Evolutionary conservation across 2,888 invertebrate genomes (phyloP).

Genomic region (Barypeithes pellucidus): DNA sequence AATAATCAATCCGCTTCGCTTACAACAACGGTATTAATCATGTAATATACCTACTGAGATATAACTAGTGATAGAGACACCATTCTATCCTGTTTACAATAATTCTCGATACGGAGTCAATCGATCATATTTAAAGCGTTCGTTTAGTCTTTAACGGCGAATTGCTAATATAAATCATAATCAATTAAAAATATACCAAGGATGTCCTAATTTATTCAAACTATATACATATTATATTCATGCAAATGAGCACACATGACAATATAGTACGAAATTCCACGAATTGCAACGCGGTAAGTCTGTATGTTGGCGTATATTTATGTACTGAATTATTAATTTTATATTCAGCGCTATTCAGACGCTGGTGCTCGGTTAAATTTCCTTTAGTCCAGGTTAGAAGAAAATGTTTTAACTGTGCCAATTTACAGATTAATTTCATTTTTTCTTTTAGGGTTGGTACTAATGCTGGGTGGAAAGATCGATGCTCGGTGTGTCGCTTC

Average conservation of each 20-base stretch:
- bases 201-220: conserved; percentile 34
- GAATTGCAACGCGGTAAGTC: conserved; percentile 25
- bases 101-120: conserved; percentile 28
- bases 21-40: conserved; percentile 8
- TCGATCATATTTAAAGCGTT: conserved; percentile 28
- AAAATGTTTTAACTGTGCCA: too few species aligned
- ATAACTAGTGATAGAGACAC: conserved; percentile 27
- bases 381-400: conserved; percentile 7
- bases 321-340: conserved; percentile 27
- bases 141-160: conserved; percentile 22
- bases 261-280: conserved; percentile 25
- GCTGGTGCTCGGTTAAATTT: neutral
- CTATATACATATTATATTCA: conserved; percentile 19
- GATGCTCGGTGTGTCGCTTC: too few species aligned
- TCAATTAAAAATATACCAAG: conserved; percentile 27
- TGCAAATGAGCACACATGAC: conserved; percentile 24
- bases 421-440: too few species aligned
- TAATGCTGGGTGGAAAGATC: too few species aligned
- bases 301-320: conserved; percentile 28
- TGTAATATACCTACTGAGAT: conserved; percentile 5
- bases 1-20: too few species aligned
- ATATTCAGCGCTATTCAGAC: conserved; percentile 10
- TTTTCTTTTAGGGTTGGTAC: too few species aligned
- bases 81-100: conserved; percentile 28
- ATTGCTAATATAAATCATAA: conserved; percentile 32